phyloP scores from a whole-genome alignment of 2,113 vertebrate species.

The Callaeas wilsoni region DNA sequence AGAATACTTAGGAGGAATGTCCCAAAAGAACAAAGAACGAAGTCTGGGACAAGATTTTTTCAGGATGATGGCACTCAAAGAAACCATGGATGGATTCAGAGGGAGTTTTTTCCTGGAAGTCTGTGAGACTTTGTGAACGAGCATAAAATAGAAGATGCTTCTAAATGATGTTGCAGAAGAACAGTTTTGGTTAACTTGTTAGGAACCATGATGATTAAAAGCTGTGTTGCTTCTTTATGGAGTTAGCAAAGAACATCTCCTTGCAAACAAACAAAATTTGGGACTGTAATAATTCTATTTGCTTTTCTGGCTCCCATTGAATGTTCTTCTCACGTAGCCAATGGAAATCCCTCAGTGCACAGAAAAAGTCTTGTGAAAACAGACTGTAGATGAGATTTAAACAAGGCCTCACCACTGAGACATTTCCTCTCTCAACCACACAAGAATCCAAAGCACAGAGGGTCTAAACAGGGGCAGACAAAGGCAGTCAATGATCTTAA shows the following conservation, averaged over 20 bases:
- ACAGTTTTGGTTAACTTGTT: neutral
- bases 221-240: neutral
- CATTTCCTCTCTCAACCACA: slow-evolving; percentile 5
- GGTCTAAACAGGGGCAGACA: slow-evolving; percentile 5
- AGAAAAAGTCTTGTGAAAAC: slow-evolving; percentile 8
- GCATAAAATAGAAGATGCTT: neutral
- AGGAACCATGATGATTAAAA: neutral
- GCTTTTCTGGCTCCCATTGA: neutral
- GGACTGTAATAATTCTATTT: neutral
- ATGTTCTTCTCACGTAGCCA: neutral
- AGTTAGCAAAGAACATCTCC: neutral
- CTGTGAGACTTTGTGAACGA: neutral
- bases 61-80: slow-evolving; percentile 23
- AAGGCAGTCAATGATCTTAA: neutral
- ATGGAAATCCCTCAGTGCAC: neutral
- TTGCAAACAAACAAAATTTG: neutral
- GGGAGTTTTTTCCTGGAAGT: neutral
- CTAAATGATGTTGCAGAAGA: neutral
- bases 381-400: slow-evolving; percentile 12
- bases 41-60: slow-evolving; percentile 21
- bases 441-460: neutral
- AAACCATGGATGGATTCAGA: neutral
- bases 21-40: slow-evolving; percentile 5
- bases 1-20: slow-evolving; percentile 4
- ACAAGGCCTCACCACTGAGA: slow-evolving; percentile 25